Conservation (phyloP, 2,797 vertebrate genomes). For the Aselliscus stoliczkanus region DNA sequence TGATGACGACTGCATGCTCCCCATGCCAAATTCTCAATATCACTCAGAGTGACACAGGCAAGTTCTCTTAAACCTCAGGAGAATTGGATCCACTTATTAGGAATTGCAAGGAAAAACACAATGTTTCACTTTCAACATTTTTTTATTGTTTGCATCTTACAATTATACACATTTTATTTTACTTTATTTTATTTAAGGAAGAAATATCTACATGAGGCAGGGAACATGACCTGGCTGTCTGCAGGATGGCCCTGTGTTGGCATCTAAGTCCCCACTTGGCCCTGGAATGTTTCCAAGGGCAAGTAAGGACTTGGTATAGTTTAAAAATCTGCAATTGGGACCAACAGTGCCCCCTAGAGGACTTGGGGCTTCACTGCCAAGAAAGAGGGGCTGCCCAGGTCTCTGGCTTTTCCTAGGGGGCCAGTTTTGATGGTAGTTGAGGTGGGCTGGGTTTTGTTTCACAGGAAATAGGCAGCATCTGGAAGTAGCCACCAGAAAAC, state of each 20-base stretch:
- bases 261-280: background rate
- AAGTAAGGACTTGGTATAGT: background rate
- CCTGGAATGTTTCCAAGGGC: background rate
- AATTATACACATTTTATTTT: background rate
- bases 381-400: background rate
- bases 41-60: background rate
- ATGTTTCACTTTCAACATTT: background rate
- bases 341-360: conserved; percentile 1
- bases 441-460: background rate
- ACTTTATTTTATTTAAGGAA: background rate
- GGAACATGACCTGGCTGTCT: background rate
- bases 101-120: background rate
- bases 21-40: background rate
- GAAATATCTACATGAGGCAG: background rate
- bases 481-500: background rate
- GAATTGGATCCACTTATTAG: background rate
- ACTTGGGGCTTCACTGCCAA: background rate
- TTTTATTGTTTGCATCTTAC: background rate
- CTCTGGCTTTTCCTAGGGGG: background rate
- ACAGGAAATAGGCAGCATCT: background rate
- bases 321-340: background rate
- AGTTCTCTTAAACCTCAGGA: background rate
- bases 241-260: background rate
- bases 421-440: background rate
- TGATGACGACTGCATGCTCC: background rate